phyloP scores from a whole-genome alignment of 2,113 vertebrate genomes.

The Sitta europaea region DNA sequence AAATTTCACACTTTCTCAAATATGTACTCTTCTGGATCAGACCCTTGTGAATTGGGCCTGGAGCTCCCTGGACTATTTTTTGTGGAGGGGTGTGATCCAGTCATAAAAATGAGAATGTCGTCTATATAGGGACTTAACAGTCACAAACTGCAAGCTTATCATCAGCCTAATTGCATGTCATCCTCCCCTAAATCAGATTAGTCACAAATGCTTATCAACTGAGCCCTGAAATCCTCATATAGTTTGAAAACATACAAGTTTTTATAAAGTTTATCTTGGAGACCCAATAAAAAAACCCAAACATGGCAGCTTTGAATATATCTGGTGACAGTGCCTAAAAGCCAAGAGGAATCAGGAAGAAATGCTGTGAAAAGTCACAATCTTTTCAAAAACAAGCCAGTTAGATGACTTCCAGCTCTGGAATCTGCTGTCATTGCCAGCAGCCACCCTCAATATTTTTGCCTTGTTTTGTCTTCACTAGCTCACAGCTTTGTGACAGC shows the following conservation, averaged over 20 bases:
- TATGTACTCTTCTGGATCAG: slow-evolving; percentile 21
- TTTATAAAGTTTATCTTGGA: neutral
- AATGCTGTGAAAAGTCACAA: neutral
- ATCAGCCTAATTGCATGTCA: slow-evolving; percentile 5
- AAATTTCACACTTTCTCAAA: slow-evolving; percentile 40
- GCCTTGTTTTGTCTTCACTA: neutral
- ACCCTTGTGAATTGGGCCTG: neutral
- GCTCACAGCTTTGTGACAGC: neutral
- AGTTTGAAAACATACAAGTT: slow-evolving; percentile 1
- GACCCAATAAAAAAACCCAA: neutral
- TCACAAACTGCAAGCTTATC: neutral
- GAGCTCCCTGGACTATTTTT: neutral
- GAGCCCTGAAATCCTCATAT: neutral
- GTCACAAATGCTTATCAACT: slow-evolving; percentile 39
- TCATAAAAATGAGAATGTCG: slow-evolving; percentile 5
- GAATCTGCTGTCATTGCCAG: neutral
- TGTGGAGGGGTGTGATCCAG: neutral
- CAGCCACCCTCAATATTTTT: neutral
- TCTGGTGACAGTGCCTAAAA: neutral
- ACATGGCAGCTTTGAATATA: neutral
- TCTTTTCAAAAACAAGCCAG: neutral
- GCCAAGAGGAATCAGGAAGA: neutral
- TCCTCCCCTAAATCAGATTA: slow-evolving; percentile 51
- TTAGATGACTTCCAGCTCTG: neutral
- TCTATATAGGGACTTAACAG: neutral